Evolutionary conservation across 1,140 invertebrate genomes (phyloP), one percentile per base, ranked within the genome.

Genomic region (Mactra quadrangularis): DNA sequence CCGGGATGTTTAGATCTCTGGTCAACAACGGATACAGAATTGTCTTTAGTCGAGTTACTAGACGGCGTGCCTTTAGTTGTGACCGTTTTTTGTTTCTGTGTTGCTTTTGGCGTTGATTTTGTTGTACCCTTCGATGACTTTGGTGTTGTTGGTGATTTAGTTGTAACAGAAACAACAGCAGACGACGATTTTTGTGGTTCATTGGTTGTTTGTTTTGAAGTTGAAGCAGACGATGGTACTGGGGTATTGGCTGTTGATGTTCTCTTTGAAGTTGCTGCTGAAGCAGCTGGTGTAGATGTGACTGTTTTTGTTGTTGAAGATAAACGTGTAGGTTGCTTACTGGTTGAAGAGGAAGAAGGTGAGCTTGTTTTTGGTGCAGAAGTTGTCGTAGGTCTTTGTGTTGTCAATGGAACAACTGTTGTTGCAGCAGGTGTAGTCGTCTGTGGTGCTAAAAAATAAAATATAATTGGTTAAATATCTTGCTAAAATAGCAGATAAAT

Each of bases 1-100:
- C 47, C 41, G 7, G 78, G 66, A 27, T 82, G 66, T 59, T 82
- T 52, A 7, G 31, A 31, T 59, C 68, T 47, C 9, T 27, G 11
- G 6, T 52, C 13, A 3, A 53, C 33, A 33, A 75, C 52, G 27
- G 71, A 45, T n/a, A 70, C 45, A 22, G 66, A 70, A 31, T 70
- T 50, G 66, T 53, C 31, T 50, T 29, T 70, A 41, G 50, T 38
- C 31, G 50, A 35, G 31, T 72, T 72, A 22, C 4, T 35, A 38
- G 27, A 2, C 3, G 17, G 22, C 7, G 27, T 13, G n/a, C 22
- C 11, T 57, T 72, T 72, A 3, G 70, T 72, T 72, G 70, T 33
- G 50, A 57, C 29, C 1, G 7, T 31, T 29, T 38, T 72, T n/a
- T 47, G 50, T 57, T 31, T n/a, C 22, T 72, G 33, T 17, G 70